Base-by-base conservation (phyloP, 2,888 invertebrate species). In the Patella pellucida region DNA sequence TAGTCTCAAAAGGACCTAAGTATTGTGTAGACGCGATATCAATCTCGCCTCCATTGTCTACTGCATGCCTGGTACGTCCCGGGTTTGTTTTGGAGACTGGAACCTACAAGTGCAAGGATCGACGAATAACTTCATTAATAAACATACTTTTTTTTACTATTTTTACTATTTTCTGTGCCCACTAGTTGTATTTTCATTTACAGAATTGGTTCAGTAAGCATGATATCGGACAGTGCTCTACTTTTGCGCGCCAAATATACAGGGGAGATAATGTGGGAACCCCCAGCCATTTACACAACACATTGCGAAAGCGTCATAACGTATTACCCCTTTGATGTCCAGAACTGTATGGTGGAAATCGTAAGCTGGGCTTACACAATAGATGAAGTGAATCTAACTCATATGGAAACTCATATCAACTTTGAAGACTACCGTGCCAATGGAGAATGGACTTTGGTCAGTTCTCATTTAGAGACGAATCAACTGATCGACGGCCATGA, bases 301-400 rank as follows among this genome's bases (percentile, higher is more conserved):
- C 76, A 78, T 73, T 80, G 79, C 72, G 78, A 79, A 31, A 76
- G 81, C 15, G 79, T 80, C 71, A 76, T 76, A 68, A 80, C 79
- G 1, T 82, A 72, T 75, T 79, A 79, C 70, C 81, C 81, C 2
- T 82, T 80, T 69, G 82, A 81, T 68, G 71, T 70, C 2, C 81
- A 82, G 54, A 70, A 68, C 12, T 81, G 79, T 52, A 54, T 72
- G 12, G 67, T 82, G 31, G 78, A 81, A 5, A 31, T 81, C 23
- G 73, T 78, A 4, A 78, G 79, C 23, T 78, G 78, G 74, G 72
- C 73, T 16, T 79, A 78, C 67, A 79, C 73, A 31, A 72, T 74
- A 31, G 72, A 76, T 52, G 76, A 77, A 27, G 68, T 80, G 7
- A 78, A 76, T 12, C 73, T 80, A 0, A 76, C 72, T 1, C 73